Percentiles rank a stretch among this genome's conserved stretches.
phyloP scores from a whole-genome alignment of 1,140 invertebrate genomes.

The Contarinia nasturtii region DNA sequence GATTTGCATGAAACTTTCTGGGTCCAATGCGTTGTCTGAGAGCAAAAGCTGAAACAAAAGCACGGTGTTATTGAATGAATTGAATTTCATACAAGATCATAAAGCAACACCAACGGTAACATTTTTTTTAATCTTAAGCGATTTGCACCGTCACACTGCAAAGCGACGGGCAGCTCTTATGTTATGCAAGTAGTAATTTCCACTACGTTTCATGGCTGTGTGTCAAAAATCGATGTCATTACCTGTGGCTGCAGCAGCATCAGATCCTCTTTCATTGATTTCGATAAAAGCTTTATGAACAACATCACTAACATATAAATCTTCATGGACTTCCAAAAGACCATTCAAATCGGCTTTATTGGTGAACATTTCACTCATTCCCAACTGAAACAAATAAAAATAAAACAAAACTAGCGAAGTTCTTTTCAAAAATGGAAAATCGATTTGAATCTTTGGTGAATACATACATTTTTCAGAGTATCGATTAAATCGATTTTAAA shows the following conservation, averaged over 20 bases:
- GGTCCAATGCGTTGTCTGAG: too few relatives aligned
- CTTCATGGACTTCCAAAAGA: slow-evolving; percentile 26
- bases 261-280: slow-evolving; percentile 41
- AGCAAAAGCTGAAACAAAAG: too few relatives aligned
- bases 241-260: slow-evolving; percentile 34
- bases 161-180: too few relatives aligned
- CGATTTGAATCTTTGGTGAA: background rate
- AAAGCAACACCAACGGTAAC: too few relatives aligned
- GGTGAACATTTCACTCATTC: slow-evolving; percentile 35
- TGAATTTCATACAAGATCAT: too few relatives aligned
- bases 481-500: slow-evolving; percentile 27
- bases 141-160: too few relatives aligned
- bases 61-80: too few relatives aligned
- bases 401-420: background rate
- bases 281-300: slow-evolving; percentile 39
- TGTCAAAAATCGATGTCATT: too few relatives aligned
- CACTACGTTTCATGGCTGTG: too few relatives aligned
- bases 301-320: slow-evolving; percentile 28
- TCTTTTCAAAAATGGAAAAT: background rate
- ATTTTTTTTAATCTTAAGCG: too few relatives aligned
- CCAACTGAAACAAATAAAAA: slow-evolving; percentile 25
- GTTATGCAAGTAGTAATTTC: too few relatives aligned
- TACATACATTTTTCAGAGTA: slow-evolving; percentile 27
- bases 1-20: too few relatives aligned
- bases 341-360: slow-evolving; percentile 35